These are phyloP conservation scores for Plecturocebus donacophilus DNA, from an alignment of 2,113 vertebrate species.

Conservation along the genomic window DNA sequence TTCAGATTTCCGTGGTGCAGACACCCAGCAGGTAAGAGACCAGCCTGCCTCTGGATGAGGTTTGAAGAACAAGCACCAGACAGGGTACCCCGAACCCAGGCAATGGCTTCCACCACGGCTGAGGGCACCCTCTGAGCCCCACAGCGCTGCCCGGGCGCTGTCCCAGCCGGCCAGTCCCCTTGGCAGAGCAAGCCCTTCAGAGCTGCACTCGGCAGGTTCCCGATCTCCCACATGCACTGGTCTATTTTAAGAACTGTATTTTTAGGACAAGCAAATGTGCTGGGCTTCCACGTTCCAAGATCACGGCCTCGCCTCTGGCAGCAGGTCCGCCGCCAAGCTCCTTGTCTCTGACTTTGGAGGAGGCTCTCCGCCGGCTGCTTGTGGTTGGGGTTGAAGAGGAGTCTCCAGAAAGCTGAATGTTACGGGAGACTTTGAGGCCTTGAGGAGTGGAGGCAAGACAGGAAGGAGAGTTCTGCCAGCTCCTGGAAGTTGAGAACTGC, in stretches of 20 bases:
- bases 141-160: rapidly evolving
- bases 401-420: rapidly evolving
- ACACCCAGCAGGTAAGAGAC: not conserved
- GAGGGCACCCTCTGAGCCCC: not conserved
- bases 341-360: conserved; percentile 5
- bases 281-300: conserved; percentile 15
- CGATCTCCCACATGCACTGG: not conserved
- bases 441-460: not conserved
- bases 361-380: not conserved
- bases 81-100: not conserved
- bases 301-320: not conserved
- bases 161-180: not conserved
- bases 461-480: not conserved
- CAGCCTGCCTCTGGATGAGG: not conserved
- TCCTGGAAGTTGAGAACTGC: not conserved
- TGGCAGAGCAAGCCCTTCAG: not conserved
- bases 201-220: not conserved
- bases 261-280: conserved; percentile 34
- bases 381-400: not conserved
- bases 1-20: not conserved
- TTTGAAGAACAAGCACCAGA: not conserved
- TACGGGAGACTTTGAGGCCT: not conserved
- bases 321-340: not conserved
- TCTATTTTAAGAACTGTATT: conserved; percentile 69
- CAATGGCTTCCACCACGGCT: not conserved